A percentile compares a stretch with the other conserved stretches of the same genome.
Conservation (phyloP, 2,113 vertebrate genomes). For the Entelurus aequoreus region DNA sequence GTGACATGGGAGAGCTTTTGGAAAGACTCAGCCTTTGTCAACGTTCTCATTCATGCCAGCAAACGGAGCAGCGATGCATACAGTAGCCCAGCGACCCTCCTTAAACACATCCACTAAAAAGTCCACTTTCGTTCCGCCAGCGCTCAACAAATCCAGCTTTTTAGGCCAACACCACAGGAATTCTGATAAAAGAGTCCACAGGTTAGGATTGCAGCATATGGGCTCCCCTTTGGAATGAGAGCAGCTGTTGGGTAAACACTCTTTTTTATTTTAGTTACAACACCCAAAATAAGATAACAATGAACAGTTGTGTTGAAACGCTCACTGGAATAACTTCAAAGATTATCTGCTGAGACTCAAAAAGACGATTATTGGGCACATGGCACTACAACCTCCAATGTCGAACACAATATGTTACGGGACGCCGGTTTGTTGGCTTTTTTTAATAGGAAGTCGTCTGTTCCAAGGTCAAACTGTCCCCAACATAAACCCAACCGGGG, state of each 20-base stretch:
- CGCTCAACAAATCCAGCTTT: not conserved
- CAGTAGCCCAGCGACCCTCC: conserved; percentile 6
- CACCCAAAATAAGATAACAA: conserved; percentile 5
- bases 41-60: conserved; percentile 13
- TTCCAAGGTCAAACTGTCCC: no score
- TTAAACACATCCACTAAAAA: conserved; percentile 8
- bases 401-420: no score
- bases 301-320: not conserved
- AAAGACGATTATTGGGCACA: no score
- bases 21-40: conserved; percentile 12
- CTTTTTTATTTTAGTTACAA: not conserved
- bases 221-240: not conserved
- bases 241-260: conserved; percentile 18
- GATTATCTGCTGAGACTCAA: no score
- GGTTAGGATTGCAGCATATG: conserved; percentile 1
- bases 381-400: no score
- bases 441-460: no score
- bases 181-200: not conserved
- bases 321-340: no score
- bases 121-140: not conserved
- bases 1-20: not conserved
- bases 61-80: conserved; percentile 8
- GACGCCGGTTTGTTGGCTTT: no score
- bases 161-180: not conserved
- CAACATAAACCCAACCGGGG: no score